These are phyloP conservation scores for Psylliodes chrysocephalus DNA, from an alignment of 2,888 invertebrate species.

Conservation along the genomic window DNA sequence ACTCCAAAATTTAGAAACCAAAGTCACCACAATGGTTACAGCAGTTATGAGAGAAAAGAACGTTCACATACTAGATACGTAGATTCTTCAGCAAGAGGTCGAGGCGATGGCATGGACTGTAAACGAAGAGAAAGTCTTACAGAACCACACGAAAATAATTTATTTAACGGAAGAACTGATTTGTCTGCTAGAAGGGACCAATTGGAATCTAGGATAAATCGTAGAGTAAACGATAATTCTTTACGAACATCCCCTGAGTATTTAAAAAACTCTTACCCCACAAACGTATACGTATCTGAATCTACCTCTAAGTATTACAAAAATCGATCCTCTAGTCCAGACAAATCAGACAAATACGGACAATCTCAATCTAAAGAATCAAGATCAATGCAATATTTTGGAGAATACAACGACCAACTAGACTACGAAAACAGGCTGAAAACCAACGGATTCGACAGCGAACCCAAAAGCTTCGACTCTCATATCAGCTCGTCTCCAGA, in stretches of 20 bases:
- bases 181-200: slow-evolving; percentile 79
- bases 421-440: slow-evolving; percentile 39
- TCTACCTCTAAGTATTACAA: slow-evolving; percentile 68
- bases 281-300: slow-evolving; percentile 67
- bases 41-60: slow-evolving; percentile 66
- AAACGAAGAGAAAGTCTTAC: slow-evolving; percentile 67
- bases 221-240: slow-evolving; percentile 64
- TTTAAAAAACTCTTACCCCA: slow-evolving; percentile 47
- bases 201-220: slow-evolving; percentile 79
- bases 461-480: slow-evolving; percentile 76
- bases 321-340: slow-evolving; percentile 68
- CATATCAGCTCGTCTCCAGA: slow-evolving; percentile 73
- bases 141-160: slow-evolving; percentile 54
- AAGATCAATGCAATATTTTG: slow-evolving; percentile 62
- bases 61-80: slow-evolving; percentile 59
- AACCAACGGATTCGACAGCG: slow-evolving; percentile 64
- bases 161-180: slow-evolving; percentile 65
- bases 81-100: slow-evolving; percentile 68
- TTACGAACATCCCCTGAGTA: slow-evolving; percentile 63
- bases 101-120: slow-evolving; percentile 76
- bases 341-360: slow-evolving; percentile 66
- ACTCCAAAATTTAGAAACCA: slow-evolving; percentile 72
- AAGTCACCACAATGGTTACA: slow-evolving; percentile 64
- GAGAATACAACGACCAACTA: slow-evolving; percentile 50
- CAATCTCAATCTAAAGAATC: slow-evolving; percentile 63